Conservation (phyloP, 2,888 invertebrate genomes). For the Aricia artaxerxes region DNA sequence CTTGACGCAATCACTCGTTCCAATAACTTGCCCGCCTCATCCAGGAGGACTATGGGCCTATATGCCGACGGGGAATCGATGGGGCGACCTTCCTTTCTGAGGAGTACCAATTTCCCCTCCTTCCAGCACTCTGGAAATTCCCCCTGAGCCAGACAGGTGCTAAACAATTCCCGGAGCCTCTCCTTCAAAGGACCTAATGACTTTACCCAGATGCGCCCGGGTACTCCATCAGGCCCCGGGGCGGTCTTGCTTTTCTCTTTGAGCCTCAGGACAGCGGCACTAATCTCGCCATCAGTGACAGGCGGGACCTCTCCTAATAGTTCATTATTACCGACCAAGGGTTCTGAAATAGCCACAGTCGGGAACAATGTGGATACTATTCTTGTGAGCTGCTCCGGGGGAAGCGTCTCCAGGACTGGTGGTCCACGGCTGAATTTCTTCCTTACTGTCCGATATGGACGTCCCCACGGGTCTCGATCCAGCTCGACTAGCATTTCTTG, state of each 20-base stretch:
- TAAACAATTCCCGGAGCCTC: not conserved
- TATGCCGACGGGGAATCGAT: not conserved
- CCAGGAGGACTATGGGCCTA: not conserved
- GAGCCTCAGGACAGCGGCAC: not conserved
- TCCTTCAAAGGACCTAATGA: not conserved
- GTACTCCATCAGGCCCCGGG: not conserved
- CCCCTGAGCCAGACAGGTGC: not conserved
- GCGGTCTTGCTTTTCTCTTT: not conserved
- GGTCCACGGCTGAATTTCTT: conserved; percentile 32
- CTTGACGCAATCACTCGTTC: no score
- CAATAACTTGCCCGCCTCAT: no score
- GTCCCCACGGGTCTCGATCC: conserved; percentile 36
- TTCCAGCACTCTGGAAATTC: not conserved
- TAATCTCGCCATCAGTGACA: not conserved
- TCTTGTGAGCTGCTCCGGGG: not conserved
- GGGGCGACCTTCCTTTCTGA: not conserved
- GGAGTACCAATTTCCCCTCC: not conserved
- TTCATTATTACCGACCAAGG: no score
- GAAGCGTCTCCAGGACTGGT: conserved; percentile 14
- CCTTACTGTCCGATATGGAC: conserved; percentile 35
- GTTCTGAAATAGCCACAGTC: not conserved
- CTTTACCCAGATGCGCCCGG: not conserved
- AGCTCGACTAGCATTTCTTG: conserved; percentile 10
- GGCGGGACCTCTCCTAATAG: not conserved
- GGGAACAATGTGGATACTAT: conserved; percentile 25